These are phyloP conservation scores for Porites lutea DNA, from an alignment of 64 coral and sea anemone genomes.

Conservation along the genomic window DNA sequence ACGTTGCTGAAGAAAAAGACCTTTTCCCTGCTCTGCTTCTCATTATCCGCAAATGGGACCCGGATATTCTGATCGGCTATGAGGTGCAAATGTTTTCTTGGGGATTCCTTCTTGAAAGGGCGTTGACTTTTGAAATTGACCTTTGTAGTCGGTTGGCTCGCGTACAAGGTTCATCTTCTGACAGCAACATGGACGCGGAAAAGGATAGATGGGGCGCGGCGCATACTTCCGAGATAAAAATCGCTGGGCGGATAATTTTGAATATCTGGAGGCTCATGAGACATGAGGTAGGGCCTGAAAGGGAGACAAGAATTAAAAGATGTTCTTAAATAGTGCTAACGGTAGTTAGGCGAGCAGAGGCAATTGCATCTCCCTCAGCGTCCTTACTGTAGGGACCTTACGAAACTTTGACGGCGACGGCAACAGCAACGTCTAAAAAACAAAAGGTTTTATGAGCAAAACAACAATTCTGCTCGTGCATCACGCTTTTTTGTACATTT, in stretches of 20 bases:
- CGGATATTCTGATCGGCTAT: constrained; percentile 93
- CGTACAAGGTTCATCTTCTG: constrained; percentile 73
- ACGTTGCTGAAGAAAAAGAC: constrained; percentile 85
- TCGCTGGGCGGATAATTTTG: constrained; percentile 89
- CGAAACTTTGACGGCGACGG: too few species aligned
- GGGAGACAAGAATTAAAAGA: not conserved
- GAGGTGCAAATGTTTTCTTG: constrained; percentile 97
- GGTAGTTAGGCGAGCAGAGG: too few species aligned
- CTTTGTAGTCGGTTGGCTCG: constrained; percentile 78
- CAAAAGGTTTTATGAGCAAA: too few species aligned
- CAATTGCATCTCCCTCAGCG: too few species aligned
- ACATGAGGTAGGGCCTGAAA: constrained; percentile 79
- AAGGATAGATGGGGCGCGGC: constrained; percentile 90
- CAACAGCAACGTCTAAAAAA: too few species aligned
- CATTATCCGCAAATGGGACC: constrained; percentile 88
- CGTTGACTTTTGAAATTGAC: constrained; percentile 80
- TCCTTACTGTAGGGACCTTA: too few species aligned
- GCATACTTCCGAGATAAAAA: constrained; percentile 92
- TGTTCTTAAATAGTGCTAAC: too few species aligned
- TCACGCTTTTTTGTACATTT: too few species aligned
- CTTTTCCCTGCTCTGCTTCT: constrained; percentile 65
- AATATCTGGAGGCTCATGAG: constrained; percentile 98
- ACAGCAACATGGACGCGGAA: constrained; percentile 85
- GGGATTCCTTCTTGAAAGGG: constrained; percentile 92
- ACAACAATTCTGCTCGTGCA: too few species aligned